These are phyloP conservation scores for Moxostoma hubbsi DNA, from an alignment of 2,797 vertebrate species.

Conservation along the genomic window DNA sequence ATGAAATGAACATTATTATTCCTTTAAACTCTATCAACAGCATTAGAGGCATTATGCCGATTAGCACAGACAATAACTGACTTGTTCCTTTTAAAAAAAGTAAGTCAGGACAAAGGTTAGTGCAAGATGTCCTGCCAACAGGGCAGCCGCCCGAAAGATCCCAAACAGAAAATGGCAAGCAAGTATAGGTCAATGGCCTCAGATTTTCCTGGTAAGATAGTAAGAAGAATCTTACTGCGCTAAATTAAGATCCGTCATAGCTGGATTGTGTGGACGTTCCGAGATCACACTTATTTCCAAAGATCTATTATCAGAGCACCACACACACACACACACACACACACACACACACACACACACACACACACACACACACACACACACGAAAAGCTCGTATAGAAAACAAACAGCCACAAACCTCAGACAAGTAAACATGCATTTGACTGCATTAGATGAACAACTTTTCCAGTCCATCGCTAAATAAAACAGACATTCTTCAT, in stretches of 20 bases:
- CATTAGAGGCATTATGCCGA: no score
- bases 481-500: background rate
- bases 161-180: background rate
- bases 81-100: no score
- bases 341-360: no score
- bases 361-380: no score
- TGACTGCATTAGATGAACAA: background rate
- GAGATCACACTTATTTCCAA: background rate
- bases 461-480: background rate
- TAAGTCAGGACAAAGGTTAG: no score
- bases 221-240: background rate
- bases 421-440: background rate
- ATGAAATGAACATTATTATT: no score
- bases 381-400: background rate
- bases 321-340: no score
- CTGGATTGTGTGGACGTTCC: background rate
- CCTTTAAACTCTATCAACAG: no score
- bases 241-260: constrained; percentile 31
- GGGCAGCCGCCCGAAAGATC: background rate
- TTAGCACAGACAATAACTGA: no score
- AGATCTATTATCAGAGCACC: background rate
- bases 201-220: constrained; percentile 11
- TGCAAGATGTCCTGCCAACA: no score
- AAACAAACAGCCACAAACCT: constrained; percentile 8
- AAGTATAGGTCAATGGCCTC: background rate